Evolutionary conservation across 2,797 vertebrate genomes (phyloP).

Genomic region (Labeo calbasu): DNA sequence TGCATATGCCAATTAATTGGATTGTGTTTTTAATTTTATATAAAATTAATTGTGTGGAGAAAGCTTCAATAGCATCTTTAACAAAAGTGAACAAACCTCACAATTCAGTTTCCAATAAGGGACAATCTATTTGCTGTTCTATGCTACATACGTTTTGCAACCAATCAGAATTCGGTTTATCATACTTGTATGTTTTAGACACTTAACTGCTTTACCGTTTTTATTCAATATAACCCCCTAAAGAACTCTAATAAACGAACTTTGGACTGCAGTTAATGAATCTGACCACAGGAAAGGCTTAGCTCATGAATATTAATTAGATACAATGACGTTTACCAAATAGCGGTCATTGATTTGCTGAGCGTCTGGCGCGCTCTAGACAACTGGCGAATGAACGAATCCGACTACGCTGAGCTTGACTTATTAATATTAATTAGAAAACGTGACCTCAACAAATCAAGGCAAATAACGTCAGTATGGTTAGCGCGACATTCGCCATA

Average conservation of each 20-base stretch:
- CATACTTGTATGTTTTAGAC: background rate
- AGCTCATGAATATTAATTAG: background rate
- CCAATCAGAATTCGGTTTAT: background rate
- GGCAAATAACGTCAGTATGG: background rate
- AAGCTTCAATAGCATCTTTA: background rate
- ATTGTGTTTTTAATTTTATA: background rate
- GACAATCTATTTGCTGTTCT: background rate
- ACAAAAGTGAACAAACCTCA: background rate
- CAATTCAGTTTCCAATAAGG: background rate
- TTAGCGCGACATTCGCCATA: background rate
- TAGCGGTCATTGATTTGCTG: background rate
- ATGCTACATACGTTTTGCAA: background rate
- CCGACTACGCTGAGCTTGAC: no score
- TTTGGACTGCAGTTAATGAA: background rate
- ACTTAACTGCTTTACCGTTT: background rate
- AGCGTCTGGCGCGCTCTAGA: background rate
- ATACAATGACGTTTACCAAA: background rate
- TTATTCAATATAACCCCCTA: background rate
- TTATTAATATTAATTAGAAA: conserved; percentile 4
- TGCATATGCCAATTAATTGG: background rate
- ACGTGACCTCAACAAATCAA: background rate
- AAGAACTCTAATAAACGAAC: background rate
- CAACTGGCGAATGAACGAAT: background rate
- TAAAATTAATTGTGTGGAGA: background rate
- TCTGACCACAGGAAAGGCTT: background rate